These are phyloP conservation scores for Calameuta idolon DNA, from an alignment of 2,888 invertebrate species.

Conservation along the genomic window DNA sequence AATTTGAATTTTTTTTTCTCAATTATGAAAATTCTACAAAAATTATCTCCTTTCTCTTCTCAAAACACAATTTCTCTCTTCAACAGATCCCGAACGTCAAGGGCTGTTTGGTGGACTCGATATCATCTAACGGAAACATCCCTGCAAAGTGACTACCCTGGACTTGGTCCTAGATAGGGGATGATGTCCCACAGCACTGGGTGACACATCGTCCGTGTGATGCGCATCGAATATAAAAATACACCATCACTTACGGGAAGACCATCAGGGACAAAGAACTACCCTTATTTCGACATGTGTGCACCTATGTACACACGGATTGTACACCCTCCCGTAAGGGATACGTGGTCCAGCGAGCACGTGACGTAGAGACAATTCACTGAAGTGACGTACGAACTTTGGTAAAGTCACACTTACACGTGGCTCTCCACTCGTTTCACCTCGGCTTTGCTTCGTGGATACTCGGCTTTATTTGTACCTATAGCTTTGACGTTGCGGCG, in stretches of 20 bases:
- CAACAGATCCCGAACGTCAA: background rate
- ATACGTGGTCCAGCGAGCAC: slow-evolving; percentile 34
- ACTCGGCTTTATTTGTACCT: background rate
- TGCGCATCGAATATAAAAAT: slow-evolving; percentile 26
- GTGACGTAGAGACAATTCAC: slow-evolving; percentile 24
- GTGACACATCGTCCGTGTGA: slow-evolving; percentile 23
- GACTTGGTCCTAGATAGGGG: background rate
- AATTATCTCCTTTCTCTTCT: background rate
- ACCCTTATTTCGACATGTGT: slow-evolving; percentile 3
- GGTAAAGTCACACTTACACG: slow-evolving; percentile 14
- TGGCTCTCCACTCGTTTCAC: background rate
- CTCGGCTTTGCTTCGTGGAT: background rate
- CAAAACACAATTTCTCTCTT: background rate
- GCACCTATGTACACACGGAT: slow-evolving; percentile 12
- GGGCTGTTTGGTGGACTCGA: background rate
- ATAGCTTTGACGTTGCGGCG: background rate
- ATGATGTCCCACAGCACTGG: background rate
- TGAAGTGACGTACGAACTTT: slow-evolving; percentile 30
- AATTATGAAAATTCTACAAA: too few relatives aligned
- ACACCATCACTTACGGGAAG: slow-evolving; percentile 23
- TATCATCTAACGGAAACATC: background rate
- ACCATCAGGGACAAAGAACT: background rate
- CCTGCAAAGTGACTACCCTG: background rate
- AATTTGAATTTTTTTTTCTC: background rate
- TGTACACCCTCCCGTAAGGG: slow-evolving; percentile 20